phyloP scores from a whole-genome alignment of 2,888 invertebrate species.

The Oscheius myriophilus region DNA sequence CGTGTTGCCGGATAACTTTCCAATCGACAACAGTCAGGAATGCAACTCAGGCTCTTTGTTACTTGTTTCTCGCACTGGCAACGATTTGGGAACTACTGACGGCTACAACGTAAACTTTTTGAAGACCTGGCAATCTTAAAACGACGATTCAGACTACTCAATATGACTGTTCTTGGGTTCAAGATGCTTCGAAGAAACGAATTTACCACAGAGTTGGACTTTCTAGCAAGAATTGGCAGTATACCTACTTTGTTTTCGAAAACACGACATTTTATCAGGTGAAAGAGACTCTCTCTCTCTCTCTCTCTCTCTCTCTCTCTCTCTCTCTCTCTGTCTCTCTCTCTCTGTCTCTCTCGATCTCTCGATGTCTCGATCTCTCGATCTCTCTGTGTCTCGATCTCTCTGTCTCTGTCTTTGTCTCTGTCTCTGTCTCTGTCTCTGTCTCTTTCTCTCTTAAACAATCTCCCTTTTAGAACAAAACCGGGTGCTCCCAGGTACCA shows the following conservation, averaged over 20 bases:
- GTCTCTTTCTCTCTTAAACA: too few species aligned
- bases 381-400: too few species aligned
- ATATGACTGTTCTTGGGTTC: conserved; percentile 15
- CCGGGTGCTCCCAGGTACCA: too few species aligned
- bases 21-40: conserved; percentile 26
- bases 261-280: conserved; percentile 29
- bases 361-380: too few species aligned
- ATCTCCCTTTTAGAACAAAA: too few species aligned
- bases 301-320: too few species aligned
- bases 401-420: too few species aligned
- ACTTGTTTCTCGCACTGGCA: conserved; percentile 7
- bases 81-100: neutral
- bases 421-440: too few species aligned
- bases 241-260: conserved; percentile 30
- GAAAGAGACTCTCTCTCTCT: neutral
- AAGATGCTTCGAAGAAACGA: conserved; percentile 21
- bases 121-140: neutral
- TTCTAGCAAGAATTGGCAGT: conserved; percentile 8
- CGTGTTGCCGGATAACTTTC: conserved; percentile 13
- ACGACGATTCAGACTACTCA: neutral
- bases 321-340: neutral
- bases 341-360: neutral
- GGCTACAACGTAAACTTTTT: conserved; percentile 2
- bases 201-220: conserved; percentile 28
- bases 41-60: conserved; percentile 5